These are phyloP conservation scores for Medauroidea extradentata DNA, from an alignment of 1,140 invertebrate species.

Conservation along the genomic window DNA sequence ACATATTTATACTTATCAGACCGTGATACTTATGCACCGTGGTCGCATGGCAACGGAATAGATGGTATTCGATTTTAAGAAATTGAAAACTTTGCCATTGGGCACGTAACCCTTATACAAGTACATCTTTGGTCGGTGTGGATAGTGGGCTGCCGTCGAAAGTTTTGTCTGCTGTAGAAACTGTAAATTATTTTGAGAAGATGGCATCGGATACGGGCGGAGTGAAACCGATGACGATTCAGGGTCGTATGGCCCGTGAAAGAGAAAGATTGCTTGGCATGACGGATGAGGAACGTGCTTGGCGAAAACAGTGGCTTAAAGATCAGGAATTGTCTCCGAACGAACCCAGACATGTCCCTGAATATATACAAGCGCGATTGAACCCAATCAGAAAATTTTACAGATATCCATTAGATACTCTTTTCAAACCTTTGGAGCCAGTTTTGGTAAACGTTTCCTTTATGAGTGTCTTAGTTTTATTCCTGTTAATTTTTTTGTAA, in stretches of 20 bases:
- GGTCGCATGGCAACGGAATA: no score
- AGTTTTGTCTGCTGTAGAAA: no score
- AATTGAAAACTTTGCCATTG: no score
- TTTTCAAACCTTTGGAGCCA: constrained; percentile 51
- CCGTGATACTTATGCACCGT: no score
- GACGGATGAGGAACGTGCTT: constrained; percentile 75
- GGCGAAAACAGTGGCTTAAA: constrained; percentile 76
- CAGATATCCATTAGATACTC: constrained; percentile 59
- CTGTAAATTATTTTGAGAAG: background rate
- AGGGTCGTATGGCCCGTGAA: constrained; percentile 64
- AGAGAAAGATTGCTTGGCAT: constrained; percentile 76
- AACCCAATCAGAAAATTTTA: constrained; percentile 78
- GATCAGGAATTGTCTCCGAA: constrained; percentile 70
- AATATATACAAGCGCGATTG: constrained; percentile 59
- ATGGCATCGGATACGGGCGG: constrained; percentile 49
- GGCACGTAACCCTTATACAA: no score
- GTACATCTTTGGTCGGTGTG: no score
- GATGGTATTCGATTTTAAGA: no score
- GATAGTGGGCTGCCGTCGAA: no score
- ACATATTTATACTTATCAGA: no score
- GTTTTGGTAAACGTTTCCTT: constrained; percentile 52
- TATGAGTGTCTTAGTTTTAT: no score
- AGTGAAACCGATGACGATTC: constrained; percentile 65
- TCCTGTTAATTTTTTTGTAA: no score
- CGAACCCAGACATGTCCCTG: constrained; percentile 63